Percentiles rank a stretch among this genome's conserved stretches.
phyloP scores from a whole-genome alignment of 2,888 invertebrate genomes.

The Drosophila buzzatii region DNA sequence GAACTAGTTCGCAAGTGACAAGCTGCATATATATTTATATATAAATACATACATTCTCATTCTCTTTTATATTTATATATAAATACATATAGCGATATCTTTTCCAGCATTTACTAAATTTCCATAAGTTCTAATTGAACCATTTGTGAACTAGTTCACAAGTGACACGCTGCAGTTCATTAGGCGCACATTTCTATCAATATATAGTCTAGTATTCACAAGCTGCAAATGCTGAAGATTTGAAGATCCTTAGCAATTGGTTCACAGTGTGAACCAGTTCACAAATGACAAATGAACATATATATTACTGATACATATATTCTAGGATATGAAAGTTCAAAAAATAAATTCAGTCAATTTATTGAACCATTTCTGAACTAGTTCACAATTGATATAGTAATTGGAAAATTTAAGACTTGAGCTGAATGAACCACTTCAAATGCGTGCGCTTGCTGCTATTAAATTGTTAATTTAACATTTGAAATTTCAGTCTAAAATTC shows the following conservation, averaged over 20 bases:
- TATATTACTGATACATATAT: too few species aligned
- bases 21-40: too few species aligned
- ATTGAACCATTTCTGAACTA: background rate
- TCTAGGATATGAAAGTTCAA: too few species aligned
- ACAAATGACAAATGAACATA: too few species aligned
- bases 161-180: background rate
- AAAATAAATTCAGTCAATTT: too few species aligned
- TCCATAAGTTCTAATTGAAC: background rate
- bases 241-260: too few species aligned
- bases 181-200: background rate
- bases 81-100: too few species aligned
- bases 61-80: too few species aligned
- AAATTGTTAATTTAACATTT: background rate
- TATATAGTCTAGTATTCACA: background rate
- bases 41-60: too few species aligned
- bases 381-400: background rate
- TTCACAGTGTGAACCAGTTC: background rate
- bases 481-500: background rate
- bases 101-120: background rate
- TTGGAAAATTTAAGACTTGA: too few species aligned
- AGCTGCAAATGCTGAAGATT: too few species aligned
- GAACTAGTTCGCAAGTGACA: too few species aligned
- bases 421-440: background rate
- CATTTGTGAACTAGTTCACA: constrained; percentile 3
- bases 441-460: background rate